Evolutionary conservation across 2,113 vertebrate genomes (phyloP).

Genomic region (Oxyura jamaicensis): DNA sequence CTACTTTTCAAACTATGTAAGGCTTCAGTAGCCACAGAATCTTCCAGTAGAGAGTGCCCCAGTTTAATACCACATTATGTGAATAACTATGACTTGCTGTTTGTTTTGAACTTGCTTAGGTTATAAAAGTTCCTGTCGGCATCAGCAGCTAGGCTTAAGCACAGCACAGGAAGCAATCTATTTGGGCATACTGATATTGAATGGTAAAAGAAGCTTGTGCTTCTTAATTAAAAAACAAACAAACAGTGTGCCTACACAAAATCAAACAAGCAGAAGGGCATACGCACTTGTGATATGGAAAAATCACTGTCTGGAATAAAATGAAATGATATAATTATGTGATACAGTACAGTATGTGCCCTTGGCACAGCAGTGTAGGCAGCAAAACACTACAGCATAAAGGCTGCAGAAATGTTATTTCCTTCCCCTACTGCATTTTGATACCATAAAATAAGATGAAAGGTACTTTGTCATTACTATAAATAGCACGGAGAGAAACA

Average conservation of each 20-base stretch:
- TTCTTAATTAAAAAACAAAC: background rate
- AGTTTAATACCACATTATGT: background rate
- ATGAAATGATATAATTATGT: background rate
- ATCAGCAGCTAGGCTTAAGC: background rate
- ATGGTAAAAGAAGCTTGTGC: background rate
- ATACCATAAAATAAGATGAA: constrained; percentile 31
- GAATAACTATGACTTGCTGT: background rate
- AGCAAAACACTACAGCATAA: constrained; percentile 10
- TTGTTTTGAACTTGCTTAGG: background rate
- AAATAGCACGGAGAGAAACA: constrained; percentile 24
- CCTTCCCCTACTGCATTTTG: background rate
- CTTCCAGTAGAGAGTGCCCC: background rate
- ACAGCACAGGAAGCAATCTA: background rate
- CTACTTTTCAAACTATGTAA: background rate
- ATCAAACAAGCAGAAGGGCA: background rate
- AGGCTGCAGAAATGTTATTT: background rate
- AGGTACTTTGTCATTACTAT: background rate
- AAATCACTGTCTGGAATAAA: background rate
- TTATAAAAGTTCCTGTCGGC: background rate
- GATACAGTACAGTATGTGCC: background rate
- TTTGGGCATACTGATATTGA: background rate
- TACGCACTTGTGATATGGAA: background rate
- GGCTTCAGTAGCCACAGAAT: background rate
- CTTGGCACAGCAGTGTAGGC: background rate
- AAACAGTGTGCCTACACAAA: background rate